phyloP scores from a whole-genome alignment of 1,140 invertebrate species.

The Branchinecta lynchi region DNA sequence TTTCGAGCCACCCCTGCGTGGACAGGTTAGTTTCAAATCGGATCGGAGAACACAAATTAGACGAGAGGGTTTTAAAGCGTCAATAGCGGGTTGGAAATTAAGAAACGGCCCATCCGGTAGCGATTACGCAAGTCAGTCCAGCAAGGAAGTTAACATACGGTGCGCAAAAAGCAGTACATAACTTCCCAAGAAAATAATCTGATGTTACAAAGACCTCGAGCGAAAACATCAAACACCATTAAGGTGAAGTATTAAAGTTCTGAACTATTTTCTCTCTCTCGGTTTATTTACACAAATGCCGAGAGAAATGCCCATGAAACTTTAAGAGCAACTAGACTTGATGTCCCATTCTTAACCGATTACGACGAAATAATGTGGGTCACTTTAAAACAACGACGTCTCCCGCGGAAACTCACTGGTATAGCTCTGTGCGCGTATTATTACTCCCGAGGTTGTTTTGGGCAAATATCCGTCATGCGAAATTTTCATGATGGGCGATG shows the following conservation, averaged over 20 bases:
- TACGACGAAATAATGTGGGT: slow-evolving; percentile 6
- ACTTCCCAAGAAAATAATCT: not conserved
- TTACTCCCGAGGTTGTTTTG: slow-evolving; percentile 1
- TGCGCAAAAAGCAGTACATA: too few relatives aligned
- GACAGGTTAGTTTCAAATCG: too few relatives aligned
- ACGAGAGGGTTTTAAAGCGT: too few relatives aligned
- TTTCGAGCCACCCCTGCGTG: too few relatives aligned
- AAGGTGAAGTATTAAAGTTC: slow-evolving; percentile 7
- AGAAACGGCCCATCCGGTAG: too few relatives aligned
- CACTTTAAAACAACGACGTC: slow-evolving; percentile 1
- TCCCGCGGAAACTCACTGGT: slow-evolving; percentile 1
- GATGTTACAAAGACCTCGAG: not conserved
- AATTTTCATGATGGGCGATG: too few relatives aligned
- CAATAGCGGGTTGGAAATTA: too few relatives aligned
- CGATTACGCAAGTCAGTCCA: too few relatives aligned
- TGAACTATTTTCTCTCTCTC: not conserved
- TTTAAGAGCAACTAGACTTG: slow-evolving; percentile 6
- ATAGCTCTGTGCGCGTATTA: not conserved
- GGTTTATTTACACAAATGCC: slow-evolving; percentile 9
- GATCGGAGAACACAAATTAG: too few relatives aligned
- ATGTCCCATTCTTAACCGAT: slow-evolving; percentile 1
- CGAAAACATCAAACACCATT: slow-evolving; percentile 1
- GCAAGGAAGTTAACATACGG: too few relatives aligned
- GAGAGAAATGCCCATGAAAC: not conserved
- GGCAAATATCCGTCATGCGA: slow-evolving; percentile 8